A percentile compares a stretch with the other conserved stretches of the same genome.
Evolutionary conservation across 2,113 vertebrate genomes (phyloP).

Genomic region (Centropus unirufus): DNA sequence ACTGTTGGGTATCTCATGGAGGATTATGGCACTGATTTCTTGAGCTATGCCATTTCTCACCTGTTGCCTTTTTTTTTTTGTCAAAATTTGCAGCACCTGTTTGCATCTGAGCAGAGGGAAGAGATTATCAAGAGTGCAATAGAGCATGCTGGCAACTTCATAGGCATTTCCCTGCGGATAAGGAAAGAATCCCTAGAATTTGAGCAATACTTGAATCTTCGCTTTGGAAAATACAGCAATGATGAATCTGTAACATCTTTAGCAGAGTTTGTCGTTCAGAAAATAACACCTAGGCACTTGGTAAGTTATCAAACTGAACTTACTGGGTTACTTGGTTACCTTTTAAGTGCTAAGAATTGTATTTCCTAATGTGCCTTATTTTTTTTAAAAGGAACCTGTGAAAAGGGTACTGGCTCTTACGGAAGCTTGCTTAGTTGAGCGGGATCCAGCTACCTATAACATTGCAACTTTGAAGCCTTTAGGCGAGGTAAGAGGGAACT

Average conservation of each 20-base stretch:
- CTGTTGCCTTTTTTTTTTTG: neutral
- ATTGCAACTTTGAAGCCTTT: slow-evolving; percentile 96
- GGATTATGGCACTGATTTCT: neutral
- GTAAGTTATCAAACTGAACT: slow-evolving; percentile 77
- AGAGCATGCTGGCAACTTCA: slow-evolving; percentile 96
- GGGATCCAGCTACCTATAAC: slow-evolving; percentile 97
- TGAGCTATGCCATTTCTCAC: neutral
- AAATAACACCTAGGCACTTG: slow-evolving; percentile 90
- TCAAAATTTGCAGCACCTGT: slow-evolving; percentile 87
- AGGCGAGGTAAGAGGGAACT: slow-evolving; percentile 85
- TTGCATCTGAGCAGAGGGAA: slow-evolving; percentile 95
- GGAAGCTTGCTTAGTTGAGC: slow-evolving; percentile 95
- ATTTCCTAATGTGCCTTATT: neutral
- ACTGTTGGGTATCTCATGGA: neutral
- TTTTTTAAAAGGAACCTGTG: slow-evolving; percentile 86
- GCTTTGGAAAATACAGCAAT: slow-evolving; percentile 95
- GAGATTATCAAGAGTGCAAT: slow-evolving; percentile 96
- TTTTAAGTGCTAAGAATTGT: neutral
- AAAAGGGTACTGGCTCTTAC: slow-evolving; percentile 93
- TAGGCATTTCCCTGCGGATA: slow-evolving; percentile 90
- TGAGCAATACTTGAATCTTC: slow-evolving; percentile 87
- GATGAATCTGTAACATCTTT: slow-evolving; percentile 97
- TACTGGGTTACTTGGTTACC: neutral
- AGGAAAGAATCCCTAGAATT: slow-evolving; percentile 92
- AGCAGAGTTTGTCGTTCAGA: slow-evolving; percentile 97